Conservation (phyloP, 1,140 invertebrate species). For the Trypoxylus dichotomus region DNA sequence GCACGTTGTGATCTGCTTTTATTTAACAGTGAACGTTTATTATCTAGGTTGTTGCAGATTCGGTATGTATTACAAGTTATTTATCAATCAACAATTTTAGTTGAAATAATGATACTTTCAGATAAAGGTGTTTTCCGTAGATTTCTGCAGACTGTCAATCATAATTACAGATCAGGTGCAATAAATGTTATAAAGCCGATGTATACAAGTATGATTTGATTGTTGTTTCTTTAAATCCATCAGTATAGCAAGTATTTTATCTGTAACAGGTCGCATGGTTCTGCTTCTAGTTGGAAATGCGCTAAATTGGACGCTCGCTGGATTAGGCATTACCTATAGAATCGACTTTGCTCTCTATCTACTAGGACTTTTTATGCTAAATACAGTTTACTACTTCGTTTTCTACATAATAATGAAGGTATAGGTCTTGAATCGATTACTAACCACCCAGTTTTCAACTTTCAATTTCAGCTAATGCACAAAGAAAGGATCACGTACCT, state of each 20-base stretch:
- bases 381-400: slow-evolving; percentile 78
- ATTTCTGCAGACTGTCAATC: slow-evolving; percentile 53
- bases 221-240: background rate
- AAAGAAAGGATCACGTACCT: slow-evolving; percentile 67
- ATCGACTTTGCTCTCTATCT: slow-evolving; percentile 82
- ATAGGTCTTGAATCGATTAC: slow-evolving; percentile 36
- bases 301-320: slow-evolving; percentile 74
- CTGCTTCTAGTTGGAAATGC: slow-evolving; percentile 69
- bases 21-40: slow-evolving; percentile 81
- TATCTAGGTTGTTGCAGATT: slow-evolving; percentile 81
- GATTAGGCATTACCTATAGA: slow-evolving; percentile 68
- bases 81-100: background rate
- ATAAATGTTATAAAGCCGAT: slow-evolving; percentile 57
- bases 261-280: slow-evolving; percentile 54
- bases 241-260: no score
- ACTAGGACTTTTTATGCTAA: slow-evolving; percentile 80
- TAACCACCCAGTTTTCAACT: slow-evolving; percentile 4
- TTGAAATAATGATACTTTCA: slow-evolving; percentile 34
- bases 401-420: slow-evolving; percentile 91
- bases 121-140: slow-evolving; percentile 54
- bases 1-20: slow-evolving; percentile 71
- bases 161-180: slow-evolving; percentile 53
- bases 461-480: slow-evolving; percentile 63
- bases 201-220: slow-evolving; percentile 55
- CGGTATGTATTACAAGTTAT: slow-evolving; percentile 53